Evolutionary conservation across 2,888 invertebrate species (phyloP).

Genomic region (Lutraria lutraria): DNA sequence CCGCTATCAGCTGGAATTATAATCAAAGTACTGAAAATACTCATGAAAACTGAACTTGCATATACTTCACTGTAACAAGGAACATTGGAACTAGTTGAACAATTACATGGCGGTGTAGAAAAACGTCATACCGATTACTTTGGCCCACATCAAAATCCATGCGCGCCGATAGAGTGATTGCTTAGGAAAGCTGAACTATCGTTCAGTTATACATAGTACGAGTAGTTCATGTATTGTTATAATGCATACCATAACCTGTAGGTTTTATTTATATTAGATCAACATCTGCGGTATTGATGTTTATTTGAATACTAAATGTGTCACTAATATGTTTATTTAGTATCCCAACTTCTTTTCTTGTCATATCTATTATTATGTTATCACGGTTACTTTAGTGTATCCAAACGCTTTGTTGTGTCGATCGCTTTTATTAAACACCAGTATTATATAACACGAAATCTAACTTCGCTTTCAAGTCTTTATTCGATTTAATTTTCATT

Average conservation of each 20-base stretch:
- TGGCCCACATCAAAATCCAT: too few relatives aligned
- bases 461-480: background rate
- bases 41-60: too few relatives aligned
- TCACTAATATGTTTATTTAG: background rate
- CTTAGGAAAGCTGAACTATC: too few relatives aligned
- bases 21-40: background rate
- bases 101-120: too few relatives aligned
- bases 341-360: background rate
- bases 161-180: too few relatives aligned
- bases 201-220: too few relatives aligned
- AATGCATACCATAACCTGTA: background rate
- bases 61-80: too few relatives aligned
- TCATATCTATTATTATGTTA: constrained; percentile 1
- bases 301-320: constrained; percentile 2
- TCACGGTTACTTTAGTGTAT: background rate
- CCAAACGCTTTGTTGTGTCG: background rate
- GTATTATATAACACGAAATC: background rate
- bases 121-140: too few relatives aligned
- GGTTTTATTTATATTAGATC: background rate
- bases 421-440: background rate
- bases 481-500: background rate
- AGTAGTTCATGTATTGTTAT: background rate
- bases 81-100: too few relatives aligned
- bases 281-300: background rate
- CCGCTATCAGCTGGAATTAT: constrained; percentile 65